Base-by-base conservation (phyloP, 2,888 invertebrate species). In the Drosophila differens region DNA sequence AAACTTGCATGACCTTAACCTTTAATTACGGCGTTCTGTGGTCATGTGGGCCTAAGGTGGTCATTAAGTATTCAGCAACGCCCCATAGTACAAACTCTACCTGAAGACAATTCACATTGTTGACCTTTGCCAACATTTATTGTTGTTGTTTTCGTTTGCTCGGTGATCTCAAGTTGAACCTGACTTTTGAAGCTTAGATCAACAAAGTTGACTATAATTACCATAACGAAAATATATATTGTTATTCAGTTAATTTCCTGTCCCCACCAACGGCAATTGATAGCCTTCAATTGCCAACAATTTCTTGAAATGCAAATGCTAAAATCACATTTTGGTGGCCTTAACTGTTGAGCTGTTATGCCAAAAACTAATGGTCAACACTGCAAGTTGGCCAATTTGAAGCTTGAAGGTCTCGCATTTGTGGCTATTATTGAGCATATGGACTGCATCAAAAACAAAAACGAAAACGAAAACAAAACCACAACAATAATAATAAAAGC, bases 241-340 rank as follows among this genome's bases (percentile, higher is more conserved):
- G 3, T 51, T 39, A 35, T 39, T 19, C 28, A 61, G 28, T 77
- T 71, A 75, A 82, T 87, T 77, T 82, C 70, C 74, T 65, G 66
- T 47, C 80, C 16, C n/a, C 55, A 41, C 58, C 44, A 59, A 57
- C 28, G 57, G 62, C 63, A 80, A 83, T 72, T 72, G 57, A 39
- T 47, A 79, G 66, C 84, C 89, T 84, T 89, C 84, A 86, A 79
- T 89, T 74, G 84, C 69, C 70, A 71, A 53, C 76, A 70, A 58
- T 47, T 28, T 58, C 54, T 67, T 57, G 54, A 67, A 68, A 66
- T 80, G 76, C 76, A 75, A 67, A 68, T 68, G 66, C 35, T 53
- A 61, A 61, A 52, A 68, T 65, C 58, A 51, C 47, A 64, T 53
- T 53, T 65, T 41, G 16, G 30, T 32, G 32, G 51, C 37, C 33